Percentiles rank a stretch among this genome's conserved stretches.
phyloP scores from a whole-genome alignment of 2,888 invertebrate species.

The Psylliodes chrysocephalus region DNA sequence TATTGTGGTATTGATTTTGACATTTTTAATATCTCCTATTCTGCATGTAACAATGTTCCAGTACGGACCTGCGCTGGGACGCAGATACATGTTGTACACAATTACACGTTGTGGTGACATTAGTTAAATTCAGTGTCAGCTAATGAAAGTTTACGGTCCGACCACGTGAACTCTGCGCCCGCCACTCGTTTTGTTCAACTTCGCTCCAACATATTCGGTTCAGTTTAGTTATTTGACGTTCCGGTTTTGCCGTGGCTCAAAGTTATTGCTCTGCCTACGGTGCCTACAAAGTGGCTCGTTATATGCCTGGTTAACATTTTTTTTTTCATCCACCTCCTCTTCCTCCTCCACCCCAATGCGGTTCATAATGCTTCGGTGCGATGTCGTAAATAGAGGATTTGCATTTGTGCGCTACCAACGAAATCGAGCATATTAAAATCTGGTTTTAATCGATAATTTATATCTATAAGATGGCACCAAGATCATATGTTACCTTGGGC shows the following conservation, averaged over 20 bases:
- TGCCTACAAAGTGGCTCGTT: conserved; percentile 37
- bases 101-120: conserved; percentile 64
- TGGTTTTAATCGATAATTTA: too few species aligned
- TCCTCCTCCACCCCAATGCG: too few species aligned
- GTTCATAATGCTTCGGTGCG: too few species aligned
- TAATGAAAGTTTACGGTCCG: conserved; percentile 64
- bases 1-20: too few species aligned
- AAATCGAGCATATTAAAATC: too few species aligned
- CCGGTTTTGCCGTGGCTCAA: conserved; percentile 51
- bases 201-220: conserved; percentile 45
- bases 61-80: conserved; percentile 49
- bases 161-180: conserved; percentile 53
- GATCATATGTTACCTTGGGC: too few species aligned
- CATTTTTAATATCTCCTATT: too few species aligned
- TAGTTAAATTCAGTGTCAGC: conserved; percentile 64
- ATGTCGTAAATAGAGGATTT: too few species aligned
- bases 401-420: too few species aligned
- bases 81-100: conserved; percentile 58
- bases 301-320: conserved; percentile 17
- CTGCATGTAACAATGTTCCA: too few species aligned
- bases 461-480: too few species aligned
- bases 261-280: conserved; percentile 48
- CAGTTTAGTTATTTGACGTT: conserved; percentile 48
- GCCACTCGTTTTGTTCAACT: conserved; percentile 35
- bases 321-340: too few species aligned